Evolutionary conservation across 2,888 invertebrate genomes (phyloP).

Genomic region (Caenorhabditis sp.): DNA sequence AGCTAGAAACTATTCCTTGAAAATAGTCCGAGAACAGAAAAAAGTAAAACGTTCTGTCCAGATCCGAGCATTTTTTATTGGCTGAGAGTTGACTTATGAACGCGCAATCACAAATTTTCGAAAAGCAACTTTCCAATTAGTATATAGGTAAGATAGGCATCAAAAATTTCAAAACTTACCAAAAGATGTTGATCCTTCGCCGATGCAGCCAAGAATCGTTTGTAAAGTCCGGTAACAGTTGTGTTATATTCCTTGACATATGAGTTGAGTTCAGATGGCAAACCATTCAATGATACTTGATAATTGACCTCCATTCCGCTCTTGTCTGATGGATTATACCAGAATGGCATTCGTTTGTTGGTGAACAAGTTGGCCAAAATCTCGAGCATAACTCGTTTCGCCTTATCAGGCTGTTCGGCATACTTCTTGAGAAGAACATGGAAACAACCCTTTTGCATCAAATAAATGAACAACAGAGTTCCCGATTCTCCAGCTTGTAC

Average conservation of each 20-base stretch:
- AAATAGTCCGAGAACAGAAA: too few relatives aligned
- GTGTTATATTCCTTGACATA: conserved; percentile 59
- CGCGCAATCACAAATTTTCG: too few relatives aligned
- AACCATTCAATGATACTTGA: conserved; percentile 24
- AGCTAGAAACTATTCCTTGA: too few relatives aligned
- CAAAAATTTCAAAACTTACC: conserved; percentile 40
- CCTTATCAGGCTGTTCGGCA: conserved; percentile 35
- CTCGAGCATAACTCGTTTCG: conserved; percentile 55
- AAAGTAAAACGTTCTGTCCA: too few relatives aligned
- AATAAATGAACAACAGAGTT: conserved; percentile 65
- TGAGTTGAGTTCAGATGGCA: conserved; percentile 15
- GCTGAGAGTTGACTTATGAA: too few relatives aligned
- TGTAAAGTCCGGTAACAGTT: conserved; percentile 53
- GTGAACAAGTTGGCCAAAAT: conserved; percentile 67
- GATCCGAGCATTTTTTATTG: too few relatives aligned
- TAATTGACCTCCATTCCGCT: conserved; percentile 26
- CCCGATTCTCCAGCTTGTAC: conserved; percentile 61
- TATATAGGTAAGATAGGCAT: too few relatives aligned
- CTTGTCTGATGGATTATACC: conserved; percentile 49
- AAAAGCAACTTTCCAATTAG: too few relatives aligned
- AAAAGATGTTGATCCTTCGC: conserved; percentile 48
- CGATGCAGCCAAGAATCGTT: conserved; percentile 56
- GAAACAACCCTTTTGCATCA: conserved; percentile 64
- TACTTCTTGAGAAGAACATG: conserved; percentile 53
- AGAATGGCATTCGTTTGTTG: conserved; percentile 57